A percentile compares a stretch with the other conserved stretches of the same genome.
These are phyloP conservation scores for Hirudo medicinalis DNA, from an alignment of 1,140 invertebrate genomes.

Conservation along the genomic window DNA sequence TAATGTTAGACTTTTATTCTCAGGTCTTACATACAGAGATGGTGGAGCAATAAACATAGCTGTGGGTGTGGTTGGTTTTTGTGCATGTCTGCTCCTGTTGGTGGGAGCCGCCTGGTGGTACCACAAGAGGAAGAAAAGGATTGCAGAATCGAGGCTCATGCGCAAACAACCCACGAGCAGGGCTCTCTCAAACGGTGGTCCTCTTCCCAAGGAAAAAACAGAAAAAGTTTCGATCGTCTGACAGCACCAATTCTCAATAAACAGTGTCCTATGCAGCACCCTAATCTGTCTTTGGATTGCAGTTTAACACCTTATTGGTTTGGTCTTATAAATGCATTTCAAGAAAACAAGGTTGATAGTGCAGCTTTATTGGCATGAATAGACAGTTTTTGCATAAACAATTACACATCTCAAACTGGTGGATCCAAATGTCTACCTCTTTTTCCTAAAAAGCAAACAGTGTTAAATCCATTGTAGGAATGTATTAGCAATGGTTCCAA, in stretches of 20 bases:
- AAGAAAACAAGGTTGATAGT: not conserved
- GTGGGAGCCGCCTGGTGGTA: not conserved
- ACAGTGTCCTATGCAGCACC: not conserved
- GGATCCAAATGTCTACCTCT: not conserved
- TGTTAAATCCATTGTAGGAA: not conserved
- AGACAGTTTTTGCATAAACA: not conserved
- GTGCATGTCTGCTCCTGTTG: not conserved
- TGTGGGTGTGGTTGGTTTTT: conserved; percentile 8
- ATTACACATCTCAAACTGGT: too few species aligned
- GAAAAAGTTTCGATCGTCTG: conserved; percentile 24
- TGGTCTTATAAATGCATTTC: not conserved
- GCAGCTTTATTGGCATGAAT: not conserved
- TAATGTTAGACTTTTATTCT: too few species aligned
- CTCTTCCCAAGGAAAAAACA: conserved; percentile 19
- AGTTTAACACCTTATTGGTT: too few species aligned
- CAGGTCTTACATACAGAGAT: conserved; percentile 5
- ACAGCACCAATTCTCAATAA: not conserved
- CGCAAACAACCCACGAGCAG: not conserved
- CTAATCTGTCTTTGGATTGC: not conserved
- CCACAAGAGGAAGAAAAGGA: not conserved
- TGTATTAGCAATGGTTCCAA: not conserved
- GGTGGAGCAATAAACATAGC: conserved; percentile 6
- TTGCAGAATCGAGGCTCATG: not conserved
- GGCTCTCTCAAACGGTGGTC: not conserved
- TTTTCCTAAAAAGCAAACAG: not conserved